Percentiles rank a stretch among this genome's conserved stretches.
Conservation (phyloP, 2,888 invertebrate genomes). For the Eupithecia abbreviata region DNA sequence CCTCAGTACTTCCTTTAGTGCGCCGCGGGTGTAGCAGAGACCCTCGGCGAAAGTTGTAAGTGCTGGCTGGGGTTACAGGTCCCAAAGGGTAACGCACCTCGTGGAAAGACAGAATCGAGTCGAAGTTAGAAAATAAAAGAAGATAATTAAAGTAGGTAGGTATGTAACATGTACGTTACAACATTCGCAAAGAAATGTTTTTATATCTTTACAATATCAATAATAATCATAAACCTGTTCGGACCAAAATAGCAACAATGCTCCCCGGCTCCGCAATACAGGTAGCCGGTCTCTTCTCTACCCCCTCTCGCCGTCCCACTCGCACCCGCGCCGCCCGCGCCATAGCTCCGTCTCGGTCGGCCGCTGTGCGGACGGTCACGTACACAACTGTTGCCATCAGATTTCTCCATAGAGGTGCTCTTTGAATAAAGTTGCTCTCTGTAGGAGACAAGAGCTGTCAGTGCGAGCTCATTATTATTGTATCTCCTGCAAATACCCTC, state of each 20-base stretch:
- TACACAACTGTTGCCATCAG: conserved; percentile 25
- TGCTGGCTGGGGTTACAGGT: too few species aligned
- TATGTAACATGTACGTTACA: neutral
- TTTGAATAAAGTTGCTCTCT: neutral
- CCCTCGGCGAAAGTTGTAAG: too few species aligned
- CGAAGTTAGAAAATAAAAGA: too few species aligned
- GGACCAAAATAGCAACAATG: conserved; percentile 30
- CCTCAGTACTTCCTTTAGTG: too few species aligned
- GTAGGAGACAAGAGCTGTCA: neutral
- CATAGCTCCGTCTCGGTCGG: conserved; percentile 11
- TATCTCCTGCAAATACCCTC: too few species aligned
- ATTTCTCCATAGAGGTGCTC: neutral
- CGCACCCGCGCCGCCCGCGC: conserved; percentile 2
- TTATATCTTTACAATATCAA: conserved; percentile 13
- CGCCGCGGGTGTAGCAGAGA: too few species aligned
- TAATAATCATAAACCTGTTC: conserved; percentile 27
- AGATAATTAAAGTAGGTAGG: too few species aligned
- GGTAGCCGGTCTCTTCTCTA: conserved; percentile 33
- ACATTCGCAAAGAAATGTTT: conserved; percentile 13
- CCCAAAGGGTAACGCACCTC: too few species aligned
- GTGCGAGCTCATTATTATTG: too few species aligned
- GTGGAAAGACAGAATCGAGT: too few species aligned
- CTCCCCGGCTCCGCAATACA: conserved; percentile 18
- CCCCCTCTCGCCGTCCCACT: conserved; percentile 25
- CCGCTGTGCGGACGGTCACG: conserved; percentile 29